These are phyloP conservation scores for Gymnoscopelus braueri DNA, from an alignment of 2,797 vertebrate species.

Conservation along the genomic window DNA sequence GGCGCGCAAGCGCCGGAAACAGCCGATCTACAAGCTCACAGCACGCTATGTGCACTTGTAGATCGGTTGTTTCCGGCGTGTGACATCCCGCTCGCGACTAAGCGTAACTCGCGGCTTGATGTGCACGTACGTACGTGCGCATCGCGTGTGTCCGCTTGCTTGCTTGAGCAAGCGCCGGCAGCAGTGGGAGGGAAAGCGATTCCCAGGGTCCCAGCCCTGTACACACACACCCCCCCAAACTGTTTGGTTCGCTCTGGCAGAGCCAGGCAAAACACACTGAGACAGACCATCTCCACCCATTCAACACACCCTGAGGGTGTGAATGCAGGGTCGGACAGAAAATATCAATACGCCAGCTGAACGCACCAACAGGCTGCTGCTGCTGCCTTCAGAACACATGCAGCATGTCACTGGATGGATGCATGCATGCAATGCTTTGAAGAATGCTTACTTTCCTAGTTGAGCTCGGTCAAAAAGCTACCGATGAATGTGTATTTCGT, in stretches of 20 bases:
- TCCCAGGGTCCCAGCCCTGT: conserved; percentile 26
- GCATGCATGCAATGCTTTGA: conserved; percentile 14
- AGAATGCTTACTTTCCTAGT: background rate
- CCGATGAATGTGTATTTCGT: background rate
- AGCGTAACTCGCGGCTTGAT: background rate
- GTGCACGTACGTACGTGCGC: conserved; percentile 32
- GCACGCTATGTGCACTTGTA: too few relatives aligned
- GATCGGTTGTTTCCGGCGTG: too few relatives aligned
- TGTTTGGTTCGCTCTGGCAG: conserved; percentile 55
- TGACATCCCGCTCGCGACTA: too few relatives aligned
- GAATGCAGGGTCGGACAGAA: conserved; percentile 47
- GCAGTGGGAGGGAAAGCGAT: conserved; percentile 56
- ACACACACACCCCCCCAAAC: conserved; percentile 21
- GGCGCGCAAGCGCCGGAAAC: too few relatives aligned
- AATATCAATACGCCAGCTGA: conserved; percentile 54
- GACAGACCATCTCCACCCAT: conserved; percentile 67
- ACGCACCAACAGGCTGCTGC: conserved; percentile 43
- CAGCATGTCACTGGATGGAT: conserved; percentile 21
- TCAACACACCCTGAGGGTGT: conserved; percentile 61
- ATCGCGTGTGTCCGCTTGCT: conserved; percentile 46
- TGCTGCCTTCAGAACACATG: background rate
- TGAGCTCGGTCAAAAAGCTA: background rate
- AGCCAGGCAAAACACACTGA: conserved; percentile 60
- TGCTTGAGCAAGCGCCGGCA: conserved; percentile 29
- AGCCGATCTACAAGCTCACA: too few relatives aligned